These are phyloP conservation scores for Dynastes tityus DNA, from an alignment of 2,888 invertebrate species.

Conservation along the genomic window DNA sequence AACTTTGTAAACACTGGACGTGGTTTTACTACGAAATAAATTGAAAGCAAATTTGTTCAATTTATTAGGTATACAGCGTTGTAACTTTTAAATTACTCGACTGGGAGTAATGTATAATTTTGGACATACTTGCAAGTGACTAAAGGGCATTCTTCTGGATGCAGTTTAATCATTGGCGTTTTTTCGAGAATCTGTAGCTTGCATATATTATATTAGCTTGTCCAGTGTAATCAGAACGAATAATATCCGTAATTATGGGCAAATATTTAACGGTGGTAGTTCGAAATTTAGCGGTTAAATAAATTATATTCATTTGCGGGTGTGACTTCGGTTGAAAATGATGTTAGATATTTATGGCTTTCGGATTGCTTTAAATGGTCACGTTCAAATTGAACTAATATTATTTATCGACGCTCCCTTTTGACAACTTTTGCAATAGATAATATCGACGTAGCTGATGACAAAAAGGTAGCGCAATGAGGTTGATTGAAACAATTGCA, in stretches of 20 bases:
- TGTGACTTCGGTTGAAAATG: constrained; percentile 9
- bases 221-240: constrained; percentile 26
- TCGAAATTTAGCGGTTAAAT: constrained; percentile 20
- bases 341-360: constrained; percentile 10
- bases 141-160: background rate
- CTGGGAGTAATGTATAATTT: background rate
- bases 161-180: background rate
- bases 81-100: constrained; percentile 3
- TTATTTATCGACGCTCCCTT: constrained; percentile 6
- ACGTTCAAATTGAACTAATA: constrained; percentile 9
- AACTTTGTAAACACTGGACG: constrained; percentile 17
- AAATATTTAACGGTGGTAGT: constrained; percentile 42
- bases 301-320: constrained; percentile 14
- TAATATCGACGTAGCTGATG: background rate
- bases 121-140: background rate
- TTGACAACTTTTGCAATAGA: background rate
- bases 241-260: constrained; percentile 43
- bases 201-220: too few relatives aligned
- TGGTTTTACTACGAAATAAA: constrained; percentile 11
- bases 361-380: constrained; percentile 13
- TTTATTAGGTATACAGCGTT: constrained; percentile 24
- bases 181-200: too few relatives aligned
- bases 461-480: too few relatives aligned
- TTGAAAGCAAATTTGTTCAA: constrained; percentile 20
- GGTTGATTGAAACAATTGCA: too few relatives aligned